Evolutionary conservation across 2,797 vertebrate genomes (phyloP).

Genomic region (Poliocrania exsul): DNA sequence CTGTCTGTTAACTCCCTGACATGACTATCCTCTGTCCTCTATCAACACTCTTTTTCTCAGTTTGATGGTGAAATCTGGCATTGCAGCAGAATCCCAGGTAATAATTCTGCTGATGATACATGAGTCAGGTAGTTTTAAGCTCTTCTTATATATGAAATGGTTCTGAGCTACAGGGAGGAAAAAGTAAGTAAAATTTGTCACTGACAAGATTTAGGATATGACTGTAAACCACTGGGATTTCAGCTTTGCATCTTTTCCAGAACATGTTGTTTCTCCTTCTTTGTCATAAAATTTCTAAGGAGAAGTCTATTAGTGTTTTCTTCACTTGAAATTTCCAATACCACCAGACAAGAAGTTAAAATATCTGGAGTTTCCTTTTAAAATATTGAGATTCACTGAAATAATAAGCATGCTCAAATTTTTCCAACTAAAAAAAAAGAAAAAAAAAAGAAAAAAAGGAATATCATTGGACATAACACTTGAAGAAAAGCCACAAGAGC

Average conservation of each 20-base stretch:
- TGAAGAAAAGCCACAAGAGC: not conserved
- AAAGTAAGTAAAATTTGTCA: slow-evolving; percentile 6
- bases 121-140: not conserved
- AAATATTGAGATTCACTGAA: not conserved
- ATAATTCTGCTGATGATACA: not conserved
- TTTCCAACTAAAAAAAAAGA: not conserved
- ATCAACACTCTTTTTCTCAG: not conserved
- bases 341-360: not conserved
- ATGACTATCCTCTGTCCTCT: not conserved
- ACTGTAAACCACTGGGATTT: not conserved
- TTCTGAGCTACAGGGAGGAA: not conserved
- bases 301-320: not conserved
- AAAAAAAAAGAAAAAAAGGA: not conserved
- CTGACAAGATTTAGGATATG: not conserved
- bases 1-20: not conserved
- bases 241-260: not conserved
- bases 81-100: not conserved
- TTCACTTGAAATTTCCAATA: not conserved
- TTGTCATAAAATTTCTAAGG: not conserved
- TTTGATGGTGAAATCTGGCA: not conserved
- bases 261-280: not conserved
- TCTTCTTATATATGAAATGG: not conserved
- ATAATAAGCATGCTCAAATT: not conserved
- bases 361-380: not conserved
- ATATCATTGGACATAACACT: not conserved